Conservation (phyloP, 2,797 vertebrate genomes). For the Cyclopterus lumpus region DNA sequence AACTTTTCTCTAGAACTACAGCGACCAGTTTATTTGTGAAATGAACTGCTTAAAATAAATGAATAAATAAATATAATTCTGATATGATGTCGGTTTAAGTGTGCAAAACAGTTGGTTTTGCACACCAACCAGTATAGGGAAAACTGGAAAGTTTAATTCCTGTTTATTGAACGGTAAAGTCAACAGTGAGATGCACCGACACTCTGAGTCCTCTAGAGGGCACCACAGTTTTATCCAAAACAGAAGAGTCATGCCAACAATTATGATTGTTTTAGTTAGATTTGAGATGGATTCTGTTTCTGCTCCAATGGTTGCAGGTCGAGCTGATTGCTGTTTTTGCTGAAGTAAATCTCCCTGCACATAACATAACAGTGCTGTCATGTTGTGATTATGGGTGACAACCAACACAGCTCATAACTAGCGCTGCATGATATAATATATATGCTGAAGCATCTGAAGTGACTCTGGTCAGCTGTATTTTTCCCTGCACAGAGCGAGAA, state of each 20-base stretch:
- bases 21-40: too few species aligned
- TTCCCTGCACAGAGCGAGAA: not conserved
- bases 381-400: conserved; percentile 35
- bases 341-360: conserved; percentile 31
- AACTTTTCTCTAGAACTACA: not conserved
- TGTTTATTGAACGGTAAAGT: not conserved
- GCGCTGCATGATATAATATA: not conserved
- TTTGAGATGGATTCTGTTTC: conserved; percentile 1
- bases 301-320: not conserved
- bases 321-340: conserved; percentile 20
- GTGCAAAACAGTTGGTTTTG: not conserved
- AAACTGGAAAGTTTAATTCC: not conserved
- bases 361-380: conserved; percentile 37
- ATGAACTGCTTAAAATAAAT: not conserved
- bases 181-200: conserved; percentile 20
- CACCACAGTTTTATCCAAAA: conserved; percentile 11
- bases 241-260: conserved; percentile 2
- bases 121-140: not conserved
- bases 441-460: conserved; percentile 8
- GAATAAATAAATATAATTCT: not conserved
- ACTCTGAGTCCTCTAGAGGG: conserved; percentile 51
- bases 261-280: not conserved
- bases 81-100: not conserved
- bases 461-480: conserved; percentile 10
- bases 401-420: conserved; percentile 43